phyloP scores from a whole-genome alignment of 2,113 vertebrate genomes.

The Anseranas semipalmata region DNA sequence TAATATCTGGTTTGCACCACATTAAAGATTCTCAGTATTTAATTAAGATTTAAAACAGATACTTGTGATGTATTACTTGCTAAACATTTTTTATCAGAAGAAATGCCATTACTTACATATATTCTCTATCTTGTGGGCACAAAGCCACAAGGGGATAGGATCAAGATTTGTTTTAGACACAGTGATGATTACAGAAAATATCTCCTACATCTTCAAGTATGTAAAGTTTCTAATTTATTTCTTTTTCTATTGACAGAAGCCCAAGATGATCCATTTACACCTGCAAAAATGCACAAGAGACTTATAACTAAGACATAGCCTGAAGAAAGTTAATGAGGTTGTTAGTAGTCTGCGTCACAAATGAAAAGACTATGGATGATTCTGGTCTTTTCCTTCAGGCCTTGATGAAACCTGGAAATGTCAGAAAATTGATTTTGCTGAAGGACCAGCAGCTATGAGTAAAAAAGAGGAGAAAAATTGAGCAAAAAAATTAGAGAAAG shows the following conservation, averaged over 20 bases:
- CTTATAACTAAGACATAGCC: not conserved
- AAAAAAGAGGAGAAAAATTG: not conserved
- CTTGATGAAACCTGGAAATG: not conserved
- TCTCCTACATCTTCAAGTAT: not conserved
- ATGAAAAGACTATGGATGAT: not conserved
- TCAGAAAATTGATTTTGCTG: not conserved
- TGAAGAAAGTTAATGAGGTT: conserved; percentile 4
- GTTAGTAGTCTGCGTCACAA: not conserved
- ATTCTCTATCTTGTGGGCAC: not conserved
- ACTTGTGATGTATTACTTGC: not conserved
- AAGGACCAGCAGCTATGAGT: not conserved
- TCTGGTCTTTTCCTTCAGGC: conserved; percentile 19
- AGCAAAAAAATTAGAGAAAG: not conserved
- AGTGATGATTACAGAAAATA: not conserved
- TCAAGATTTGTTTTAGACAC: not conserved
- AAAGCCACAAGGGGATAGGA: not conserved
- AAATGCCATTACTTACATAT: not conserved
- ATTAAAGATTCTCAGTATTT: not conserved
- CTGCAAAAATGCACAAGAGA: not conserved
- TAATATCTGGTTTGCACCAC: not conserved
- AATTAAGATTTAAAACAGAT: not conserved
- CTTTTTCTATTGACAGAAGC: conserved; percentile 17
- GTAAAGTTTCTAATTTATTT: not conserved
- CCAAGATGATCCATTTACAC: not conserved
- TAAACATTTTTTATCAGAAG: not conserved